A percentile compares a stretch with the other conserved stretches of the same genome.
Evolutionary conservation across 2,797 vertebrate species (phyloP).

Genomic region (Ctenochaetus hawaiiensis): DNA sequence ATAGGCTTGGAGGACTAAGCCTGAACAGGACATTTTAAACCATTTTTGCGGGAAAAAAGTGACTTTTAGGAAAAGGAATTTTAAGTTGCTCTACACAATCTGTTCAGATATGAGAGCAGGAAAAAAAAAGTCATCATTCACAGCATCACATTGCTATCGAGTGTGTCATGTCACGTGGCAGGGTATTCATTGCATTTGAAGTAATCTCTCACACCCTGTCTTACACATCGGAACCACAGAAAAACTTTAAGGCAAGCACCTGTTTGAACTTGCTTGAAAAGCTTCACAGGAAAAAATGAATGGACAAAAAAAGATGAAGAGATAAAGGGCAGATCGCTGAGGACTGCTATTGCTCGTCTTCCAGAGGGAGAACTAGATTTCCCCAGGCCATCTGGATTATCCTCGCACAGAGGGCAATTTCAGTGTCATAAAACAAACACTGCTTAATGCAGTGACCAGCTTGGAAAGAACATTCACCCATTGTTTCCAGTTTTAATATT

Average conservation of each 20-base stretch:
- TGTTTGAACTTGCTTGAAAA: slow-evolving; percentile 27
- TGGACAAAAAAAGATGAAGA: slow-evolving; percentile 26
- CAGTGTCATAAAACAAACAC: slow-evolving; percentile 25
- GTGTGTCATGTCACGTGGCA: slow-evolving; percentile 4
- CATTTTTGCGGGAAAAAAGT: slow-evolving; percentile 1
- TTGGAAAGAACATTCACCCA: slow-evolving; percentile 15
- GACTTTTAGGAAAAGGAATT: slow-evolving; percentile 17
- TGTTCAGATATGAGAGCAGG: not conserved
- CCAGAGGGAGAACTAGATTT: slow-evolving; percentile 38
- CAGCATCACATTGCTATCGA: not conserved
- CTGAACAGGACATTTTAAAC: not conserved
- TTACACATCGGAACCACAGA: slow-evolving; percentile 11
- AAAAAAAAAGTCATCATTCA: not conserved
- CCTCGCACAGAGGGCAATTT: slow-evolving; percentile 31
- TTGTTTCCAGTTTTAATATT: slow-evolving; percentile 22
- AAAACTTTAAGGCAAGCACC: slow-evolving; percentile 21
- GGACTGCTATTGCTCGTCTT: slow-evolving; percentile 34
- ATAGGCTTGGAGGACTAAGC: not conserved
- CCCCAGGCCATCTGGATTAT: slow-evolving; percentile 45
- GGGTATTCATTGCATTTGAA: slow-evolving; percentile 20
- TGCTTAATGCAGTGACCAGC: not conserved
- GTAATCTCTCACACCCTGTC: not conserved
- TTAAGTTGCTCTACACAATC: slow-evolving; percentile 10
- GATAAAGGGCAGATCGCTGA: slow-evolving; percentile 47
- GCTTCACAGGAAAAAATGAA: slow-evolving; percentile 15